Conservation (phyloP, 2,113 vertebrate genomes). For the Eupsittula cactorum region DNA sequence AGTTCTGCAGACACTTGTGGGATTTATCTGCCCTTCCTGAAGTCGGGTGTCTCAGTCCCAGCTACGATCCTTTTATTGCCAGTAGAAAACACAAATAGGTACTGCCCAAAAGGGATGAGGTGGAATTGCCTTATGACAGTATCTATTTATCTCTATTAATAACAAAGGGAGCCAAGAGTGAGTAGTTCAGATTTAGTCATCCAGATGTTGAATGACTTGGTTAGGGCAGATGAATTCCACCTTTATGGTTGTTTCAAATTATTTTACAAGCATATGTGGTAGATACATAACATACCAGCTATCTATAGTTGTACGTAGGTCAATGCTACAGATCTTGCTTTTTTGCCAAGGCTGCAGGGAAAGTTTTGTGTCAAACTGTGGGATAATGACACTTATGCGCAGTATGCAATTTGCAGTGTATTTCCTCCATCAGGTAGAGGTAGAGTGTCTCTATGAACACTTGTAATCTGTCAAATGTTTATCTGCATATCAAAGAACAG, state of each 20-base stretch:
- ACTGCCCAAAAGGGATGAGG: not conserved
- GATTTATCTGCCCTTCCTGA: not conserved
- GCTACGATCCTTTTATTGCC: not conserved
- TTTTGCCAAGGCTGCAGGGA: not conserved
- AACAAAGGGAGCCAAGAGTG: not conserved
- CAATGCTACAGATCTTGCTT: not conserved
- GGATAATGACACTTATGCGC: not conserved
- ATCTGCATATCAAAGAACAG: not conserved
- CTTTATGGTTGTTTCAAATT: not conserved
- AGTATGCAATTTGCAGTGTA: not conserved
- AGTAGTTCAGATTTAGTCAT: not conserved
- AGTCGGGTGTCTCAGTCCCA: not conserved
- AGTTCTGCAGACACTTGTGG: not conserved
- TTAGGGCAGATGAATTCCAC: not conserved
- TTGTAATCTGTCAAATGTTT: not conserved
- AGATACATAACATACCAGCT: not conserved
- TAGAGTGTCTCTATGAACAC: not conserved
- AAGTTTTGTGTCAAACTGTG: not conserved
- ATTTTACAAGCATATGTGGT: not conserved
- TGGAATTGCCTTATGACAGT: not conserved
- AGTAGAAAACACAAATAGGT: not conserved
- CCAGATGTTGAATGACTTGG: not conserved
- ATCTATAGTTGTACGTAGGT: not conserved
- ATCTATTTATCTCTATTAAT: not conserved
- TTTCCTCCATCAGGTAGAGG: not conserved